Conservation (phyloP, 1,140 invertebrate species). For the Brachionus rubens region DNA sequence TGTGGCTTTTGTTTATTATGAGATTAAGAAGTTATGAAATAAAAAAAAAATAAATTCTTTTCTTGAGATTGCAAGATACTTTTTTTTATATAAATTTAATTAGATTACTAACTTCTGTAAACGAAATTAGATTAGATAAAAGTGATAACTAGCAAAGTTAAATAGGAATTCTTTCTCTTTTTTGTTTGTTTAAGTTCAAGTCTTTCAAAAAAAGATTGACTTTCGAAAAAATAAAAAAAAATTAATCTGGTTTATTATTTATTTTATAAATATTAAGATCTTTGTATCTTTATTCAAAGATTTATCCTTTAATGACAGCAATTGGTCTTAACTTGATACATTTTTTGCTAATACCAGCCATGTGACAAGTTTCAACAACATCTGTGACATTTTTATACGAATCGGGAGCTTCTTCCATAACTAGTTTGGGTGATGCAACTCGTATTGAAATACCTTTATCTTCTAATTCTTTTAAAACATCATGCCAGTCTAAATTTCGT, state of each 20-base stretch:
- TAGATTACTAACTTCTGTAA: neutral
- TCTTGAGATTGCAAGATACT: neutral
- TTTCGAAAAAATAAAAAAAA: too few species aligned
- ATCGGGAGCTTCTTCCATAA: slow-evolving; percentile 99
- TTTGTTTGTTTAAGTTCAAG: too few species aligned
- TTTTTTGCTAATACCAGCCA: slow-evolving; percentile 93
- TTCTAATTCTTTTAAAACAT: slow-evolving; percentile 81
- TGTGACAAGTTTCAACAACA: slow-evolving; percentile 96
- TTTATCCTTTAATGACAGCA: slow-evolving; percentile 91
- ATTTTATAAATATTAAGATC: slow-evolving; percentile 11
- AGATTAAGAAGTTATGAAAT: slow-evolving; percentile 30
- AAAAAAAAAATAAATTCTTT: neutral
- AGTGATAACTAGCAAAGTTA: slow-evolving; percentile 25
- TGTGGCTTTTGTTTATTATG: slow-evolving; percentile 7
- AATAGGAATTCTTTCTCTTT: neutral
- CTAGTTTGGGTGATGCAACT: slow-evolving; percentile 95
- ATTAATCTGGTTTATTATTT: neutral
- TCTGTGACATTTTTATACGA: slow-evolving; percentile 99
- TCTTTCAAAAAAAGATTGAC: too few species aligned
- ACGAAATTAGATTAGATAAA: neutral
- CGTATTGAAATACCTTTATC: slow-evolving; percentile 91
- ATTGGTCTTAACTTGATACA: slow-evolving; percentile 94
- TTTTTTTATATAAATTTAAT: slow-evolving; percentile 32
- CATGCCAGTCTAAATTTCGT: slow-evolving; percentile 85
- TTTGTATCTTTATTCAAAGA: neutral